Base-by-base conservation (phyloP, 1,140 invertebrate genomes). In the Drosophila nikananu region DNA sequence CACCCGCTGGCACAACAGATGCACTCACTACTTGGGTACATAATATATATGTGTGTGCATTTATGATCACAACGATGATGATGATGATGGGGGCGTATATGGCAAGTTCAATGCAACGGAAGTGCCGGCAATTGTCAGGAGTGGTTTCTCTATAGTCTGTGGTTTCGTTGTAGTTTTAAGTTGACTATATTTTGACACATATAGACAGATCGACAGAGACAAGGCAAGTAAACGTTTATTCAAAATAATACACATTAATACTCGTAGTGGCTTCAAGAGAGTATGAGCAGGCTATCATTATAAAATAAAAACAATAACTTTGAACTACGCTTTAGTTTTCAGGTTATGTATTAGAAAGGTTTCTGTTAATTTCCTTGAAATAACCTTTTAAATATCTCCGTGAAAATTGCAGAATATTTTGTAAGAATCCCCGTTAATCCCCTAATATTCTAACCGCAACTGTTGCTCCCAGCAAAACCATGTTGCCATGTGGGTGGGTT, bases 61-160 rank as follows among this genome's bases (percentile, higher is more conserved):
- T 66, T 44, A 52, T 55, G 65, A 60, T 60, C 67, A 55, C 39
- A 63, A 44, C 39, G 51, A 55, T 35, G 54, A 57, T 37, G 51
- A 55, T 35, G 52, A 51, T 37, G 72, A 46, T 67, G 80, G 68
- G 74, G 80, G 80, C 65, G 77, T 80, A 59, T 67, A 44, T 51
- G 68, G 81, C 82, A 84, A 84, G 82, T 84, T 84, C 82, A 84
- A 84, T 84, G 78, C 71, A 81, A 87, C 84, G 84, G 84, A 89
- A 89, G 84, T 84, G 84, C 65, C 77, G 60, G 63, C 84, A 68
- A 83, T 84, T 84, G 86, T 79, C 70, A 87, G 82, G 82, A 86
- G 82, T 84, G 82, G 80, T 78, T 77, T 52, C 66, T 54, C 32
- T 71, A 55, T 55, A 39, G 54, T 39, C 13, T 55, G 80, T 46